These are phyloP conservation scores for Schlechtendalia chinensis DNA, from an alignment of 1,140 invertebrate genomes.

Conservation along the genomic window DNA sequence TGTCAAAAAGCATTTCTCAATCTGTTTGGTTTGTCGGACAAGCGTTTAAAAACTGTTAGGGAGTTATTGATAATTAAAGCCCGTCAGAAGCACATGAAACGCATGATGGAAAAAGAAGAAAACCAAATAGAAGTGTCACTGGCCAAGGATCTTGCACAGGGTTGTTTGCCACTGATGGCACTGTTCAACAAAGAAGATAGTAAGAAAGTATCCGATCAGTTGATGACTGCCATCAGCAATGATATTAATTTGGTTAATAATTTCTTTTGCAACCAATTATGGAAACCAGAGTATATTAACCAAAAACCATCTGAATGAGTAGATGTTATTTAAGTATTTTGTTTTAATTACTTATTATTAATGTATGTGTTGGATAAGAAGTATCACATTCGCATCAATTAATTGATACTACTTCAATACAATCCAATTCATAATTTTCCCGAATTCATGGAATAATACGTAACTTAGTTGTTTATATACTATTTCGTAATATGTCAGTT, in stretches of 20 bases:
- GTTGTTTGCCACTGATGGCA: constrained; percentile 50
- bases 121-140: constrained; percentile 51
- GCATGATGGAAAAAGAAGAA: constrained; percentile 51
- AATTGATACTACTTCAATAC: neutral
- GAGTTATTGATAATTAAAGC: constrained; percentile 58
- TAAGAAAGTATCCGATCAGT: constrained; percentile 50
- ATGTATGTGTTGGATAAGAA: neutral
- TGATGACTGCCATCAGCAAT: constrained; percentile 52
- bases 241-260: constrained; percentile 60
- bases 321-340: neutral
- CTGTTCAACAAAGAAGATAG: constrained; percentile 49
- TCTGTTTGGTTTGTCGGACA: constrained; percentile 60
- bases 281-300: constrained; percentile 61
- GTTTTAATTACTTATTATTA: neutral
- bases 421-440: constrained; percentile 14
- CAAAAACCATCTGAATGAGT: constrained; percentile 46
- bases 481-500: neutral
- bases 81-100: constrained; percentile 55
- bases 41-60: constrained; percentile 58
- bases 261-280: constrained; percentile 62
- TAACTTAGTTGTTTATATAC: constrained; percentile 8
- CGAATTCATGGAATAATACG: neutral
- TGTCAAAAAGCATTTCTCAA: constrained; percentile 62
- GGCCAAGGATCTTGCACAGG: constrained; percentile 51
- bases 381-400: neutral